Percentiles rank a stretch among this genome's conserved stretches.
These are phyloP conservation scores for Hemistola chrysoprasaria DNA, from an alignment of 2,888 invertebrate genomes.

Conservation along the genomic window DNA sequence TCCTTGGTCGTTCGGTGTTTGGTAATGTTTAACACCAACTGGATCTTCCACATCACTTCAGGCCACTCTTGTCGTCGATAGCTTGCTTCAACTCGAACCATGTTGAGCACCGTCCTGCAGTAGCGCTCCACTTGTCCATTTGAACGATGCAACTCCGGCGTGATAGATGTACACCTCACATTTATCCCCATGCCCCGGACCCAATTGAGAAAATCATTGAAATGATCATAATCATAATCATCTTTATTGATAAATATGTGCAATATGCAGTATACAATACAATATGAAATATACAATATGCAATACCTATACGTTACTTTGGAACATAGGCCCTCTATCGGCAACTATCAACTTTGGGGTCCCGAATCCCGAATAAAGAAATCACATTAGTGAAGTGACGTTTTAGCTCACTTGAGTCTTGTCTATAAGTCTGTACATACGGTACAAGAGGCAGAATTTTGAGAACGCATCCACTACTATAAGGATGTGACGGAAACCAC, in stretches of 20 bases:
- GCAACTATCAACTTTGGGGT: slow-evolving; percentile 24
- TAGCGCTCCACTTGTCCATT: slow-evolving; percentile 27
- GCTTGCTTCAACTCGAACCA: slow-evolving; percentile 16
- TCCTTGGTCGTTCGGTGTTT: slow-evolving; percentile 22
- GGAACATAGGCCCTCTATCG: slow-evolving; percentile 33
- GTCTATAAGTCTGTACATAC: slow-evolving; percentile 24
- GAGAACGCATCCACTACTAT: slow-evolving; percentile 29
- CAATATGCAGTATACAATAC: too few relatives aligned
- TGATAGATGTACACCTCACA: slow-evolving; percentile 29
- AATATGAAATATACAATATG: too few relatives aligned
- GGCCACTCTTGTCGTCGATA: slow-evolving; percentile 14
- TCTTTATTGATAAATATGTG: too few relatives aligned
- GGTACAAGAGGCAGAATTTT: slow-evolving; percentile 30
- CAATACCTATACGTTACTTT: too few relatives aligned
- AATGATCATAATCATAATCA: too few relatives aligned
- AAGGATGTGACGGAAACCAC: slow-evolving; percentile 21
- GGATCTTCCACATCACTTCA: slow-evolving; percentile 18
- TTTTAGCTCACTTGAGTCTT: slow-evolving; percentile 30
- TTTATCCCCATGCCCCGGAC: slow-evolving; percentile 16
- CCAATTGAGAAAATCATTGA: slow-evolving; percentile 18
- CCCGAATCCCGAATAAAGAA: slow-evolving; percentile 30
- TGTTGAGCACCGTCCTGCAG: slow-evolving; percentile 19
- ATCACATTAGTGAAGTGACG: slow-evolving; percentile 9
- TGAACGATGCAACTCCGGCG: slow-evolving; percentile 30
- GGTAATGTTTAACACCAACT: slow-evolving; percentile 23